Percentiles rank a stretch among this genome's conserved stretches.
Conservation (phyloP, 2,888 invertebrate species). For the Ashinkailepas kermadecensis region DNA sequence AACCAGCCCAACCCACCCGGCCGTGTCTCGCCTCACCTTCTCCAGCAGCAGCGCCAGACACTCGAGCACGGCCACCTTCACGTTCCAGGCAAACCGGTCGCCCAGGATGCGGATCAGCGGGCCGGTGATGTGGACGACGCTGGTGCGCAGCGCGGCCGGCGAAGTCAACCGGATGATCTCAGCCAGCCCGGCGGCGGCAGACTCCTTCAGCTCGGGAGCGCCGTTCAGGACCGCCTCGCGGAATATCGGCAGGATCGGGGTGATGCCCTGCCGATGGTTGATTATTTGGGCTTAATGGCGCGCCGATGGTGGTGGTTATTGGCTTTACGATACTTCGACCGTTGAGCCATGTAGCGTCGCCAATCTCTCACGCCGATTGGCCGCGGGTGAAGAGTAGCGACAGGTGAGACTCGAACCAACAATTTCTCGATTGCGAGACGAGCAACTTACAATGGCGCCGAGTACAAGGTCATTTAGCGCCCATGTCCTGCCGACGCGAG, state of each 20-base stretch:
- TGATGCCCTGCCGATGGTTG: conserved; percentile 55
- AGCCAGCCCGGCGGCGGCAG: conserved; percentile 83
- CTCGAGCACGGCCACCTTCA: conserved; percentile 92
- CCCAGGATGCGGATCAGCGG: conserved; percentile 96
- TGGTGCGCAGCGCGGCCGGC: conserved; percentile 80
- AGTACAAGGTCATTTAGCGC: too few relatives aligned
- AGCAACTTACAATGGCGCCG: too few relatives aligned
- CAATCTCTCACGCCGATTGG: too few relatives aligned
- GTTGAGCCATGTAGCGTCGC: too few relatives aligned
- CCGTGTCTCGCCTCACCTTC: conserved; percentile 54
- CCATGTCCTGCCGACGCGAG: too few relatives aligned
- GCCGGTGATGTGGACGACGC: conserved; percentile 94
- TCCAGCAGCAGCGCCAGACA: conserved; percentile 83
- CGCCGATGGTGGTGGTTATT: too few relatives aligned
- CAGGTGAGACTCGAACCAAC: too few relatives aligned
- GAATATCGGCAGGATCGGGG: conserved; percentile 88
- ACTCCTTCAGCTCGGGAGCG: conserved; percentile 89
- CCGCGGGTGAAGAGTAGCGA: too few relatives aligned
- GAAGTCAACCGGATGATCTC: conserved; percentile 76
- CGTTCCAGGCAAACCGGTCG: conserved; percentile 76
- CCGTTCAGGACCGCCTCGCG: conserved; percentile 94
- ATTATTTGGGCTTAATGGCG: too few relatives aligned
- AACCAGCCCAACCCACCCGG: too few relatives aligned
- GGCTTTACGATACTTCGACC: too few relatives aligned
- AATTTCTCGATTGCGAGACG: too few relatives aligned